A percentile compares a stretch with the other conserved stretches of the same genome.
Evolutionary conservation across 2,113 vertebrate genomes (phyloP).

Genomic region (Thalassarche chlororhynchos): DNA sequence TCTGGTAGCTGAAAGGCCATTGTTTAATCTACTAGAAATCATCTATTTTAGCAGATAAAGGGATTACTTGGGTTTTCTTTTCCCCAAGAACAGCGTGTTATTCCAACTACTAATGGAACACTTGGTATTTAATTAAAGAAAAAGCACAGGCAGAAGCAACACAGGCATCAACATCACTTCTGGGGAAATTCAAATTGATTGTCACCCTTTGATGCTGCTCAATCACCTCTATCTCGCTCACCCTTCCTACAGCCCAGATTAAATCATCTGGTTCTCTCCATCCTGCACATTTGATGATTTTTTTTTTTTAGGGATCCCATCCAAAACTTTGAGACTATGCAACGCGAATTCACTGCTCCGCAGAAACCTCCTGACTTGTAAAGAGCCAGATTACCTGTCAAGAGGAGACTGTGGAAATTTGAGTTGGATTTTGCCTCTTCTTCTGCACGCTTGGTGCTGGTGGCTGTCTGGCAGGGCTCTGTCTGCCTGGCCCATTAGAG

Average conservation of each 20-base stretch:
- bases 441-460: neutral
- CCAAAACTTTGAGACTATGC: neutral
- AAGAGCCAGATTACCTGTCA: neutral
- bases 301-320: neutral
- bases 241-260: slow-evolving; percentile 39
- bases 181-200: slow-evolving; percentile 57
- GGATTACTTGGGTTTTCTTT: slow-evolving; percentile 58
- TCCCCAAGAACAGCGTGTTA: slow-evolving; percentile 52
- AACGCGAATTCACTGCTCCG: neutral
- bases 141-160: slow-evolving; percentile 41
- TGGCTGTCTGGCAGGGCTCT: neutral
- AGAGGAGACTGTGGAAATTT: neutral
- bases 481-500: neutral
- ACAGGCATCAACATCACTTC: slow-evolving; percentile 58
- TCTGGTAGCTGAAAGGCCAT: slow-evolving; percentile 59
- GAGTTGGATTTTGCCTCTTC: neutral
- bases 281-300: neutral
- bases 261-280: slow-evolving; percentile 27
- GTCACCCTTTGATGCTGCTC: slow-evolving; percentile 67
- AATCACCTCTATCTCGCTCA: slow-evolving; percentile 59
- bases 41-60: slow-evolving; percentile 70
- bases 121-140: slow-evolving; percentile 58
- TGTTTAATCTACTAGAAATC: slow-evolving; percentile 74
- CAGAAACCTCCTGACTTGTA: neutral
- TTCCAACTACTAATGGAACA: slow-evolving; percentile 61